A percentile compares a stretch with the other conserved stretches of the same genome.
Evolutionary conservation across 2,113 vertebrate genomes (phyloP).

Genomic region (Natator depressus): DNA sequence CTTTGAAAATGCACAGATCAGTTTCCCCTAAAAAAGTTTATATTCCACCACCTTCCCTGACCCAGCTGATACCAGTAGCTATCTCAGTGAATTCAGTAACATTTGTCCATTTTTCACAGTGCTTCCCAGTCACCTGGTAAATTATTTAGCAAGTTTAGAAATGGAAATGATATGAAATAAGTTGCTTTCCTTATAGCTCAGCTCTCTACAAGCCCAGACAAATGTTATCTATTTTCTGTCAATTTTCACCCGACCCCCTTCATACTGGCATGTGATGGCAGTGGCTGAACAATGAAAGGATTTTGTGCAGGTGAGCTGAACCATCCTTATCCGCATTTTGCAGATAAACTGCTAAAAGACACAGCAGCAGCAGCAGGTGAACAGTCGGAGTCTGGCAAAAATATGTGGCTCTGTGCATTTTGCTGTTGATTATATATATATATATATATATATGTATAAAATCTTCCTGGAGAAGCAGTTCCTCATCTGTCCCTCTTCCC

Average conservation of each 20-base stretch:
- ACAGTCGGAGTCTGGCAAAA: neutral
- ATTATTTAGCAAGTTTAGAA: neutral
- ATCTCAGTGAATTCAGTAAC: neutral
- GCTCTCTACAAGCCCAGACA: neutral
- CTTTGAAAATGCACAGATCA: neutral
- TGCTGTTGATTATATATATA: conserved; percentile 22
- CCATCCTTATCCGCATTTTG: neutral
- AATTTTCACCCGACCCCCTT: neutral
- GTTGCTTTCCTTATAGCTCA: neutral
- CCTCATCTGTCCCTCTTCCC: neutral
- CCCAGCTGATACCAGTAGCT: neutral
- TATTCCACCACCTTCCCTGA: conserved; percentile 31
- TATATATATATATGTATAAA: neutral
- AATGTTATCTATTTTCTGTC: neutral
- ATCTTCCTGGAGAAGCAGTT: neutral
- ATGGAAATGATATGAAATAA: neutral
- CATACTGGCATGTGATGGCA: neutral
- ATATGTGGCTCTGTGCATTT: conserved; percentile 1
- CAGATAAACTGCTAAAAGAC: neutral
- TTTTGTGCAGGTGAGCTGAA: neutral
- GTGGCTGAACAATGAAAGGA: neutral
- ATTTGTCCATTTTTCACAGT: neutral
- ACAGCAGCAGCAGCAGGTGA: neutral
- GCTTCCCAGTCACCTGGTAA: neutral
- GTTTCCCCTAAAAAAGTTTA: conserved; percentile 9